Conservation (phyloP, 2,797 vertebrate species). For the Peromyscus aztecus region DNA sequence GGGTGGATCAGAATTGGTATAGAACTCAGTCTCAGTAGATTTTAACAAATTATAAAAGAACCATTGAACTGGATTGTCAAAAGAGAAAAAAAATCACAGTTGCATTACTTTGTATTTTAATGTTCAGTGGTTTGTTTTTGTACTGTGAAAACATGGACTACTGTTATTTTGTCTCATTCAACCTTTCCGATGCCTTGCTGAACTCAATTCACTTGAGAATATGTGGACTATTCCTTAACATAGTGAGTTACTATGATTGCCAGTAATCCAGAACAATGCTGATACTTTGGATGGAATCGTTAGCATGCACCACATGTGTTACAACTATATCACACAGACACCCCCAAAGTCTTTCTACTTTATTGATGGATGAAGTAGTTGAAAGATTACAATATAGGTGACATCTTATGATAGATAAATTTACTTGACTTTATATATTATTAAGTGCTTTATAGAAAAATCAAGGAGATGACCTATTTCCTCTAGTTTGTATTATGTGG, state of each 20-base stretch:
- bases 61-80: background rate
- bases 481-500: background rate
- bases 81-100: background rate
- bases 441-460: background rate
- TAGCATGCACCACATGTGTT: background rate
- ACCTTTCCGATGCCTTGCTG: background rate
- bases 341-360: background rate
- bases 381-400: background rate
- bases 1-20: background rate
- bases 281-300: background rate
- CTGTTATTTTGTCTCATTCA: background rate
- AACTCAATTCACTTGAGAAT: background rate
- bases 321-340: background rate
- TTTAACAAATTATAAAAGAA: slow-evolving; percentile 1
- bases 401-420: background rate
- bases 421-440: background rate
- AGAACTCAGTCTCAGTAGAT: background rate
- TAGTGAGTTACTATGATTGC: background rate
- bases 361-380: background rate
- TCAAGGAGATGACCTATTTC: background rate
- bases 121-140: background rate
- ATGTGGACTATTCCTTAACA: background rate
- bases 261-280: slow-evolving; percentile 12
- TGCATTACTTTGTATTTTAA: background rate
- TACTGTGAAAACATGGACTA: slow-evolving; percentile 5